phyloP scores from a whole-genome alignment of 2,797 vertebrate species.

The Rallus crepitans region DNA sequence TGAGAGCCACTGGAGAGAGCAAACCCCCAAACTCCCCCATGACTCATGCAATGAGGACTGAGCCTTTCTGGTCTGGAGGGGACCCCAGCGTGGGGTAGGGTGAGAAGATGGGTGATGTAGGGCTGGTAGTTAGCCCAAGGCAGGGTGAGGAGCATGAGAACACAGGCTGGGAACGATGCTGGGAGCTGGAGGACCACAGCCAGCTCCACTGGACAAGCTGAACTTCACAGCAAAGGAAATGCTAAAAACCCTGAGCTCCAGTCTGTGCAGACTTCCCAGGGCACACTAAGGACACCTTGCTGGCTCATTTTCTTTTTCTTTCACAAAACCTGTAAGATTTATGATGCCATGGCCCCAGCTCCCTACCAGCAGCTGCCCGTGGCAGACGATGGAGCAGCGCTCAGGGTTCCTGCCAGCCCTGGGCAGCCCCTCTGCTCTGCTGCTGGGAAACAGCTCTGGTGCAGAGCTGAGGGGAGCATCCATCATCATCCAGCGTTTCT shows the following conservation, averaged over 20 bases:
- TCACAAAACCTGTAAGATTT: background rate
- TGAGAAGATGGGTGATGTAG: background rate
- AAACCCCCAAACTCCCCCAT: accelerated
- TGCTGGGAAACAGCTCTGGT: background rate
- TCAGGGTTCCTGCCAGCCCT: background rate
- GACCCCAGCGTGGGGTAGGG: accelerated
- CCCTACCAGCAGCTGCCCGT: background rate
- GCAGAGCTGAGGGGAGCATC: background rate
- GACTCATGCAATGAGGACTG: accelerated
- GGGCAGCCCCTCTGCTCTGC: background rate
- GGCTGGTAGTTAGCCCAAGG: background rate
- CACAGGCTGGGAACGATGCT: accelerated
- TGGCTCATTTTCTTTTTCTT: background rate
- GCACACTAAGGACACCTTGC: background rate
- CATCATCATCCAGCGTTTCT: background rate
- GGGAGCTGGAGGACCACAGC: accelerated
- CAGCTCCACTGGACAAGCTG: background rate
- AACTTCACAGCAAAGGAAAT: background rate
- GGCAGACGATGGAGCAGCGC: background rate
- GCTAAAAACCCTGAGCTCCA: accelerated
- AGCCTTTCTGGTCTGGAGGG: accelerated
- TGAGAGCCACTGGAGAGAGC: background rate
- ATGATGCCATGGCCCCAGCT: accelerated
- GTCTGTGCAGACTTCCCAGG: background rate
- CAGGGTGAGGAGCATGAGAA: background rate